A percentile compares a stretch with the other conserved stretches of the same genome.
Conservation (phyloP, 2,888 invertebrate species). For the Bugula neritina region DNA sequence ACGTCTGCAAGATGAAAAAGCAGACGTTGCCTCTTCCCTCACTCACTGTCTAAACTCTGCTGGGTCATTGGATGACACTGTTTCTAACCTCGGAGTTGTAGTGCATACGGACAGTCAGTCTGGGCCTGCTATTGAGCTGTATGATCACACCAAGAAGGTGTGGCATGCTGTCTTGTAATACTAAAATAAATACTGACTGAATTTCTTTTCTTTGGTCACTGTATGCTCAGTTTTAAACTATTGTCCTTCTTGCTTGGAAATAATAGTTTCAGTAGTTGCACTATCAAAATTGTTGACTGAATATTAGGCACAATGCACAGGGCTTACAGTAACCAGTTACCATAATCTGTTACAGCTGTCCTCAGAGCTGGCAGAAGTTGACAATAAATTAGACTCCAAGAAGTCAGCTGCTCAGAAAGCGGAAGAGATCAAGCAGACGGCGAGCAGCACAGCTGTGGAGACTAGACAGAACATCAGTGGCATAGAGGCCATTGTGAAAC, state of each 20-base stretch:
- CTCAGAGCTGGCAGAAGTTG: neutral
- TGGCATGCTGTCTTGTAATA: neutral
- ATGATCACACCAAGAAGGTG: slow-evolving; percentile 16
- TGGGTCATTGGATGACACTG: neutral
- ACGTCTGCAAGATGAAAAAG: neutral
- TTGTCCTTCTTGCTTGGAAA: too few relatives aligned
- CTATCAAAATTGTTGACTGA: too few relatives aligned
- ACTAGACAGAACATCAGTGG: slow-evolving; percentile 9
- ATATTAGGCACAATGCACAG: too few relatives aligned
- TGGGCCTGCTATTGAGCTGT: slow-evolving; percentile 19
- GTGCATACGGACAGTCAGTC: slow-evolving; percentile 4
- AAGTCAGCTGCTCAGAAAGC: slow-evolving; percentile 17
- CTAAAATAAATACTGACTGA: neutral
- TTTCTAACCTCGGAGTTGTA: slow-evolving; percentile 11
- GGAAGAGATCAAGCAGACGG: slow-evolving; percentile 21
- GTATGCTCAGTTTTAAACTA: too few relatives aligned
- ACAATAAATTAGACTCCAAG: neutral
- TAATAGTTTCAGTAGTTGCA: too few relatives aligned
- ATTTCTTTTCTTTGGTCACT: neutral
- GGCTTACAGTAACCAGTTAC: too few relatives aligned
- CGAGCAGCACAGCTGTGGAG: slow-evolving; percentile 5
- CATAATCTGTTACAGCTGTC: neutral
- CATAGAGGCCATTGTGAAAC: neutral
- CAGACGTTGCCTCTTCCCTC: neutral
- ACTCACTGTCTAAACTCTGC: neutral